Evolutionary conservation across 2,888 invertebrate genomes (phyloP), one percentile per base, ranked within the genome.

Genomic region (Loripinus fragilis): DNA sequence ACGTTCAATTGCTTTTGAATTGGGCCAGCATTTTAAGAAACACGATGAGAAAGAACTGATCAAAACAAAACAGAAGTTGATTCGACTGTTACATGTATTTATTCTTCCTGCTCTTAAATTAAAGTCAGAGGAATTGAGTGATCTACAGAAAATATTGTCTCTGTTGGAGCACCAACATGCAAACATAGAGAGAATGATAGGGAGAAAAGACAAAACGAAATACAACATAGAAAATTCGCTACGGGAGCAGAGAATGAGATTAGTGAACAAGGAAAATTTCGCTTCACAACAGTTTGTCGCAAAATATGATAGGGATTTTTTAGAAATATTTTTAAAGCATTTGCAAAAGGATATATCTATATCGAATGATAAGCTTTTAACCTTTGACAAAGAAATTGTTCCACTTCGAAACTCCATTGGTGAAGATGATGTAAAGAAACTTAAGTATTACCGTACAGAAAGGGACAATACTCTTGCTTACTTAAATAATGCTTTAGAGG

Each of bases 71-170:
- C 30, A 33, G 60, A 60, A 60, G 42, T 38, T 87, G 33, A 52
- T 87, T 15, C 84, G 86, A n/a, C 83, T 91, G 67, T 78, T 92
- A 3, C 92, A 92, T 79, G 88, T 89, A 23, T 89, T 88, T 67
- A 86, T 92, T 25, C 82, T 92, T 3, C 92, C 92, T 3, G 78
- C 85, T 25, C 83, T 92, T 17, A 81, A 80, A 8, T 86, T 92
- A 25, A 76, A 76, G 5, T 64, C 68, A 8, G 85, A 85, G n/a
- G 89, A 91, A 71, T 55, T 84, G 1, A 68, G 83, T 0, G 71
- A 74, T 12, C 77, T 91, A 30, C 48, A 81, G 38, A 72, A 79
- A 20, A 86, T 85, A 7, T 71, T 86, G 42, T 23, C 64, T 0
- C 55, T 65, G 33, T 84, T 88, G 60, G 82, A 88, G 41, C 66